Base-by-base conservation (phyloP, 2,888 invertebrate genomes). In the Matsumyia berberina region DNA sequence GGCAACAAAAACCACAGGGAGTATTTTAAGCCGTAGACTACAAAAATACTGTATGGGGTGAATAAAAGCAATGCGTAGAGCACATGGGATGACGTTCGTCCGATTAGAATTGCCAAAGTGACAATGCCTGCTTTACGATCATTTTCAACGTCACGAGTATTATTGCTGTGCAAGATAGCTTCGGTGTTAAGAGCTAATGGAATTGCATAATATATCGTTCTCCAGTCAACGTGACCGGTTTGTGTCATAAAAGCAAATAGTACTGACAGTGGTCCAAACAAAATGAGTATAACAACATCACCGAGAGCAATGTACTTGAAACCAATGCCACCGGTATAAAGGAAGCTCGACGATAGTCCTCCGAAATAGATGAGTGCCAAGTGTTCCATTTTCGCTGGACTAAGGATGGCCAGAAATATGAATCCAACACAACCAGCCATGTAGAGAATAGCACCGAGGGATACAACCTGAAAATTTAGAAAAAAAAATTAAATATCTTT, bases 301-400 rank as follows among this genome's bases (percentile, higher is more conserved):
- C 98, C 98, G 55, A 98, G 93, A 2, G 98, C 98, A 88, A 98
- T 97, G 90, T 98, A 98, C 91, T 98, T 98, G 74, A 98, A 94
- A 78, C 98, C 98, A 88, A 98, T 96, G 57, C 98, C 98, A 74
- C 98, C 98, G 0, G 98, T 98, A 89, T 98, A 98, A n/a, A 98
- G 93, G 92, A 98, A 98, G 87, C 98, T 98, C 67, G 97, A 97
- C 29, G 98, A 98, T 69, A 98, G 92, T 1, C 98, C 98, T 72
- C 98, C 98, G 92, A 98, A 98, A 91, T 98, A 98, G 0, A 98
- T 96, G 55, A 98, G 92, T 5, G 98, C 98, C 88, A 98, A 93
- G 91, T 98, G 98, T 91, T 98, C 98, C 96, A 98, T 96, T 91
- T 96, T 95, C 0, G 98, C 98, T 9, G 97, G 97, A 66, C 98